A percentile compares a stretch with the other conserved stretches of the same genome.
Evolutionary conservation across 1,140 invertebrate species (phyloP).

Genomic region (Holotrichia oblita): DNA sequence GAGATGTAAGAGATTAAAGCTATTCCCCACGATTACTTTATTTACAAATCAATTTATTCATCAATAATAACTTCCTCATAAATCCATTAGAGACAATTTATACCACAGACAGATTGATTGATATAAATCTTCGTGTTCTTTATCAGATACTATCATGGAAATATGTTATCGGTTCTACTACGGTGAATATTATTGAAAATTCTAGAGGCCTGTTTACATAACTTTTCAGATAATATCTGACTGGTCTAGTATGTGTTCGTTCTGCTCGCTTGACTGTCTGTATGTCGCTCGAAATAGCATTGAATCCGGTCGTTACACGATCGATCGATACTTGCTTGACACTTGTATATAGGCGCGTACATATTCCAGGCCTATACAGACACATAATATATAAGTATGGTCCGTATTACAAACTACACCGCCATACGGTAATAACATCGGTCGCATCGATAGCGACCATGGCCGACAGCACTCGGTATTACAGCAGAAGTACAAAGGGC

Average conservation of each 20-base stretch:
- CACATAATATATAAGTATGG: neutral
- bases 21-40: neutral
- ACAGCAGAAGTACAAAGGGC: neutral
- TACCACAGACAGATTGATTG: neutral
- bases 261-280: slow-evolving; percentile 5
- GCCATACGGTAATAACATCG: neutral
- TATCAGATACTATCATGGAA: neutral
- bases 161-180: neutral
- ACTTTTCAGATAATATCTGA: slow-evolving; percentile 8
- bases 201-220: neutral
- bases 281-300: neutral
- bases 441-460: neutral
- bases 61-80: neutral
- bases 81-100: neutral
- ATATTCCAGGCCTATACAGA: slow-evolving; percentile 1
- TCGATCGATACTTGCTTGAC: slow-evolving; percentile 6
- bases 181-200: slow-evolving; percentile 9
- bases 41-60: neutral
- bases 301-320: slow-evolving; percentile 1
- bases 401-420: neutral
- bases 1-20: too few relatives aligned
- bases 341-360: neutral
- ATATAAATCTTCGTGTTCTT: neutral
- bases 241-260: neutral
- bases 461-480: neutral